These are phyloP conservation scores for Xiphophorus hellerii DNA, from an alignment of 2,113 vertebrate species.

Conservation along the genomic window DNA sequence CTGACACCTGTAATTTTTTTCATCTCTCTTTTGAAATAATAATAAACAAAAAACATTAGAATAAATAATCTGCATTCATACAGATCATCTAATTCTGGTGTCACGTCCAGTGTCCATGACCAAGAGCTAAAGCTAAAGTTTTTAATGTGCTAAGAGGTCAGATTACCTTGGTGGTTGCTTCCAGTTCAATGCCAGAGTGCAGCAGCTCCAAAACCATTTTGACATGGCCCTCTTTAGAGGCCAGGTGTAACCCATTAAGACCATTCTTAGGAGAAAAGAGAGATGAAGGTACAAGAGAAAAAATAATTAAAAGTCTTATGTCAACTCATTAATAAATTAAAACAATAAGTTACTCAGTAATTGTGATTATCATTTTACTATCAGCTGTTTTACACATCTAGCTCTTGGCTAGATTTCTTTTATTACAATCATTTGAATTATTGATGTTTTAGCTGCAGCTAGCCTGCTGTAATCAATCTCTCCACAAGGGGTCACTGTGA, in stretches of 20 bases:
- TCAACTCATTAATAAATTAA: neutral
- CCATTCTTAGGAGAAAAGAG: conserved; percentile 86
- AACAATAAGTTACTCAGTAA: neutral
- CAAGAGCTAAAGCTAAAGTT: neutral
- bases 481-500: conserved; percentile 63
- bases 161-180: conserved; percentile 94
- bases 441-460: conserved; percentile 1
- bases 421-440: neutral
- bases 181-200: conserved; percentile 90
- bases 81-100: neutral
- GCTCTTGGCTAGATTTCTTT: neutral
- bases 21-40: too few species aligned
- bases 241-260: conserved; percentile 94
- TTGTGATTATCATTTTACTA: neutral
- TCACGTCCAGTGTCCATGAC: neutral
- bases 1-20: too few species aligned
- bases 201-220: conserved; percentile 97
- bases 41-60: neutral
- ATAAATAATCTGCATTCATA: neutral
- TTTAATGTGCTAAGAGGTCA: neutral
- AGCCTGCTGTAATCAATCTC: conserved; percentile 36
- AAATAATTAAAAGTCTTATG: neutral
- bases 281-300: conserved; percentile 26
- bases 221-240: conserved; percentile 97
- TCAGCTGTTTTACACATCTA: neutral